These are phyloP conservation scores for Matsumyia berberina DNA, from an alignment of 2,888 invertebrate genomes.

Conservation along the genomic window DNA sequence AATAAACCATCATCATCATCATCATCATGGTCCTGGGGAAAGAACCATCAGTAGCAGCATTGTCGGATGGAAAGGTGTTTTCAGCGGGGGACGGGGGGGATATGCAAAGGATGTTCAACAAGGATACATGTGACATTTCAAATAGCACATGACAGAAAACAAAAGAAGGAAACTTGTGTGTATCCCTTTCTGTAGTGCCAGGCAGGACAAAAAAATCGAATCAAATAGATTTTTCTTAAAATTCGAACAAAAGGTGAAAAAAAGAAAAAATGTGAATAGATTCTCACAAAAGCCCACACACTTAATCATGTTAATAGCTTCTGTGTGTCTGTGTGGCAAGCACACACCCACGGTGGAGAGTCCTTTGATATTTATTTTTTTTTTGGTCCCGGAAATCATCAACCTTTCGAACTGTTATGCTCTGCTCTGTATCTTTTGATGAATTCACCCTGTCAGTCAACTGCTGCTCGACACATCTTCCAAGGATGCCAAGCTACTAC, in stretches of 20 bases:
- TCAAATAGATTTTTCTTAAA: not conserved
- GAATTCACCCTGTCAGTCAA: slow-evolving; percentile 28
- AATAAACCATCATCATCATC: not conserved
- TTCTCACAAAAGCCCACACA: slow-evolving; percentile 20
- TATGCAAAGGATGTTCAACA: slow-evolving; percentile 30
- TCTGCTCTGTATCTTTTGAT: slow-evolving; percentile 3
- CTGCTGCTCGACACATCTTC: slow-evolving; percentile 2
- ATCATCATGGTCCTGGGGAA: not conserved
- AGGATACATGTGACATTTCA: slow-evolving; percentile 31
- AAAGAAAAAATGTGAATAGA: slow-evolving; percentile 38
- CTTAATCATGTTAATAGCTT: slow-evolving; percentile 34
- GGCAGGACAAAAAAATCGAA: not conserved
- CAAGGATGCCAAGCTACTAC: not conserved
- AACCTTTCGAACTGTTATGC: slow-evolving; percentile 36
- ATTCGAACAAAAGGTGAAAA: slow-evolving; percentile 8
- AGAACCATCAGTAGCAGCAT: not conserved
- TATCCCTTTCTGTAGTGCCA: not conserved
- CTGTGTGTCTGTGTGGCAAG: not conserved
- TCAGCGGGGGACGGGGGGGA: no score
- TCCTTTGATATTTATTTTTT: slow-evolving; percentile 61
- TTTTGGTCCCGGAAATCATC: slow-evolving; percentile 44
- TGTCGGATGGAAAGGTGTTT: slow-evolving; percentile 11
- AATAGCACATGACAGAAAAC: not conserved
- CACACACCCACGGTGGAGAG: not conserved
- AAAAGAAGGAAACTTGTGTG: not conserved